phyloP scores from a whole-genome alignment of 2,797 vertebrate genomes.

The Xiphorhynchus erythropygius region DNA sequence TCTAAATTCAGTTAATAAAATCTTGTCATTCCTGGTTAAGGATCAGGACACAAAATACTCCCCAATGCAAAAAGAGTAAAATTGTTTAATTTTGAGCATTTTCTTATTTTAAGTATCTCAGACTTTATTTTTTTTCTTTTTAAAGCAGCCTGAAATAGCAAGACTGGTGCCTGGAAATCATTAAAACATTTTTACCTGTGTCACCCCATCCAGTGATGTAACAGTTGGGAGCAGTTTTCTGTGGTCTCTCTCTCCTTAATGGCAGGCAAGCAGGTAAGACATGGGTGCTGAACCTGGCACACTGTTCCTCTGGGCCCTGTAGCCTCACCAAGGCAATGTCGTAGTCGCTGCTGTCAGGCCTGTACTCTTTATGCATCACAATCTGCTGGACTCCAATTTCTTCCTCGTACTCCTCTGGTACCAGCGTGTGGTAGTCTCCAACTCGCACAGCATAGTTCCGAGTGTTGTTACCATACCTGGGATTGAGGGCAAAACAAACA shows the following conservation, averaged over 20 bases:
- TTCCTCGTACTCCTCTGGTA: slow-evolving; percentile 92
- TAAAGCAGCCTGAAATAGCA: background rate
- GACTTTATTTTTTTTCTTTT: background rate
- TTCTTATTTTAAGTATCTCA: background rate
- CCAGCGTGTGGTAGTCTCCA: slow-evolving; percentile 94
- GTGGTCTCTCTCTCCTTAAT: slow-evolving; percentile 82
- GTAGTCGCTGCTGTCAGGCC: slow-evolving; percentile 86
- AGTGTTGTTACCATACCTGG: slow-evolving; percentile 91
- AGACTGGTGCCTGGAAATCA: background rate
- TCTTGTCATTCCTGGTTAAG: background rate
- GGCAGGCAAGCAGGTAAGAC: slow-evolving; percentile 93
- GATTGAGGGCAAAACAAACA: background rate
- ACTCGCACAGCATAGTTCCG: slow-evolving; percentile 88
- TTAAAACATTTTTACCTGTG: slow-evolving; percentile 82
- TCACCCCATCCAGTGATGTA: slow-evolving; percentile 98
- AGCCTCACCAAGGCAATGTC: slow-evolving; percentile 91
- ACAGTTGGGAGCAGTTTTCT: slow-evolving; percentile 88
- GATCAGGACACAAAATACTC: background rate
- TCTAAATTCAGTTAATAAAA: background rate
- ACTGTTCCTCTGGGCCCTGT: slow-evolving; percentile 81
- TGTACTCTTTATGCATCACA: slow-evolving; percentile 85
- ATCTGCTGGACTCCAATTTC: slow-evolving; percentile 88
- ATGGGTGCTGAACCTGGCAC: slow-evolving; percentile 84
- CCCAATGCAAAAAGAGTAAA: background rate
- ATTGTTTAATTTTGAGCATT: background rate